Conservation (phyloP, 2,113 vertebrate genomes). For the Psettodes erumei region DNA sequence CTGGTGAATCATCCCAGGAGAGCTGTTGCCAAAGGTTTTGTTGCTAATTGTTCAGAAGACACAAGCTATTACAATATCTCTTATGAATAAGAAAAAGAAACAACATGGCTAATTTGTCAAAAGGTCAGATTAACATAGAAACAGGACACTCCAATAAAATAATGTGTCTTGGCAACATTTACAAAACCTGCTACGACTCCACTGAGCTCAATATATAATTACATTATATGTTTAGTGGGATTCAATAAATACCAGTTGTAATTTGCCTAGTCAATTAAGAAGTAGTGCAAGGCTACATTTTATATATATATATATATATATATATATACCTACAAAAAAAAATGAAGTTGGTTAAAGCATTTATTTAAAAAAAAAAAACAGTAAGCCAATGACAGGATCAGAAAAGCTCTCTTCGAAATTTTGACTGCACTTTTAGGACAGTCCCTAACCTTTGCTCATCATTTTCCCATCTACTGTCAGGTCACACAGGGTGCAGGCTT, state of each 20-base stretch:
- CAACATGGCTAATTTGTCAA: neutral
- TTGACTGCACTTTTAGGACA: neutral
- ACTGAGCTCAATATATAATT: neutral
- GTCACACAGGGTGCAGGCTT: too few species aligned
- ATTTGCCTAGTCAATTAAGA: neutral
- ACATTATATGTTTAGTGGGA: neutral
- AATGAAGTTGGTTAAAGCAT: neutral
- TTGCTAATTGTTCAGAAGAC: neutral
- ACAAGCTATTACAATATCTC: neutral
- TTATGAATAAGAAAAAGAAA: neutral
- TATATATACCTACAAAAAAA: neutral
- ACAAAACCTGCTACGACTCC: neutral
- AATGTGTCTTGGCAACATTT: neutral
- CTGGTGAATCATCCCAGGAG: neutral
- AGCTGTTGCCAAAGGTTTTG: neutral
- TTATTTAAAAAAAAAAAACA: neutral
- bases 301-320: neutral
- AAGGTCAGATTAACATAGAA: neutral
- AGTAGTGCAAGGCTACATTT: neutral
- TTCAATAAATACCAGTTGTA: too few species aligned
- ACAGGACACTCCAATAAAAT: neutral
- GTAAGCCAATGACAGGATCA: neutral
- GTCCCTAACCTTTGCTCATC: too few species aligned
- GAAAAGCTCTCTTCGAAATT: neutral
- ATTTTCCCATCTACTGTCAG: too few species aligned